Evolutionary conservation across 1,140 invertebrate species (phyloP), one percentile per base, ranked within the genome.

Genomic region (Formica exsecta): DNA sequence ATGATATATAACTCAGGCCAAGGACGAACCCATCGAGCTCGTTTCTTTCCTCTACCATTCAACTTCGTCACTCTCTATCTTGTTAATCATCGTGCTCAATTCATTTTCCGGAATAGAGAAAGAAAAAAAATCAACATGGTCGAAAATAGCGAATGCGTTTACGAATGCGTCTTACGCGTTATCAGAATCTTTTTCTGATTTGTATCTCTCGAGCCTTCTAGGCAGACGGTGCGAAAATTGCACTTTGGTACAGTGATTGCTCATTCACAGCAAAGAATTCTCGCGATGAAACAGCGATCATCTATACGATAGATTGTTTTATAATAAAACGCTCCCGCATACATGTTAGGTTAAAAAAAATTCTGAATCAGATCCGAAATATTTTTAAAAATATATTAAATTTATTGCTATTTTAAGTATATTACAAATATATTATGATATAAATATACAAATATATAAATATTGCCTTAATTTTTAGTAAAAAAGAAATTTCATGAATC

Each of bases 71-170:
- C 19, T 32, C 54, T 36, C n/a, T 25, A 76, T n/a, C 38, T 84
- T 44, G 25, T 79, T 88, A 85, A 89, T 85, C 73, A 62, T 4
- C 41, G n/a, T 38, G 22, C 48, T 77, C 73, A 19, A 76, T 87
- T 88, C 64, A 54, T 22, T 2, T 51, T 51, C 54, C 16, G 36
- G 32, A 62, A 71, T 36, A 59, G 22, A 25, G 74, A 9, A 9
- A 77, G 16, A 4, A n/a, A 41, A 77, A 25, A 65, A 51, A 13
- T 0, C 25, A 41, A 32, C 57, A 25, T 54, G n/a, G 22, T 85
- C 44, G 41, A 29, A 32, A 9, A 29, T 62, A 29, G n/a, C 41
- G 57, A 38, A 36, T 64, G 19, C 32, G 19, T 25, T 25, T 48
- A 75, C 38, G 22, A 22, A 22, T 22, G 22, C 22, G 7, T 13